Base-by-base conservation (phyloP, 2,797 vertebrate species). In the Acrossocheilus wenchowensis region DNA sequence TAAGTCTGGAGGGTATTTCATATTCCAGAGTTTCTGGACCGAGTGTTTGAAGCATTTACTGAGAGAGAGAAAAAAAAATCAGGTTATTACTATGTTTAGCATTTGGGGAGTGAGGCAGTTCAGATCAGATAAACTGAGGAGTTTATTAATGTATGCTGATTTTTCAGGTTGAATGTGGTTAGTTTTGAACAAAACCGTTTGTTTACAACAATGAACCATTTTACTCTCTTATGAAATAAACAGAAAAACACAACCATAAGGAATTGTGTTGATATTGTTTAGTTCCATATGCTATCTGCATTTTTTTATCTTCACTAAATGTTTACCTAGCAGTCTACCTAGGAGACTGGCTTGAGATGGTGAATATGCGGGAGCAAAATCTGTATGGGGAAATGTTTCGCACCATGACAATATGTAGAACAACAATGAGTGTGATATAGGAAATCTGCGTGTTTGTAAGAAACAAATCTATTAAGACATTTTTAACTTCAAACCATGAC, bases 51-150 rank as follows among this genome's bases (percentile, higher is more conserved):
- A 84, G 60, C 43, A 0, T 85, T 72, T 79, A 43, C 77, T 73
- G 43, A 77, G 43, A 78, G 23, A 21, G 1, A 19, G 34, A 43
- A 11, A 2, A 84, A 84, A 57, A 85, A 85, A 80, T 60, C 39
- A 80, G 84, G 77, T 85, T 85, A 85, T 71, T 62, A 48, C 66
- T 72, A 72, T 72, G 84, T 80, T 80, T 78, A 64, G 62, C 82
- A 52, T 62, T 83, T 64, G 66, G 57, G 62, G 45, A 77, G 9
- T 43, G 73, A 54, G 48, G 73, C 2, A 5, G 7, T 41, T 39
- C 48, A 62, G 64, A 62, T 62, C 34, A 48, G 36, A 72, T 62
- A 43, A 52, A 69, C n/a, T 48, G 19, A 72, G 9, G 75, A 45
- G n/a, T 72, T 79, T 73, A n/a, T 41, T 77, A 50, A 54, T 50